Evolutionary conservation across 2,113 vertebrate genomes (phyloP), one percentile per base, ranked within the genome.

Genomic region (Pagrus major): DNA sequence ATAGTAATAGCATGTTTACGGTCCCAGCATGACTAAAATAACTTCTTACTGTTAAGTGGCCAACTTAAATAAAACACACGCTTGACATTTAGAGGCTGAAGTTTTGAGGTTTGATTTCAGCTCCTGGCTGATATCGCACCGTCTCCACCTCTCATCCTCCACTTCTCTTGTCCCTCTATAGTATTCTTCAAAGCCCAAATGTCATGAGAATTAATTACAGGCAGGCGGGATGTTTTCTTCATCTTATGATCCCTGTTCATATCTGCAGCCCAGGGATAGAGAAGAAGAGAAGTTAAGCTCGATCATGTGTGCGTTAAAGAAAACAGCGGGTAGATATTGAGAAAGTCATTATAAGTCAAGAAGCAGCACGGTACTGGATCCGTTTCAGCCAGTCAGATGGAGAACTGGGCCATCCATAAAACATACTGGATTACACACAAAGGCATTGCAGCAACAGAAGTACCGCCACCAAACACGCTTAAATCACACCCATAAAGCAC

Each of bases 201-300:
- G 68, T 71, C 81, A 80, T n/a, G 54, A 63, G 67, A 81, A 70
- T 69, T 79, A 78, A 76, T 87, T 73, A 49, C 6, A 42, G 47
- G 61, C 10, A 39, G 47, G 16, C 15, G n/a, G 27, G 67, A 54
- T 37, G n/a, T 73, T 54, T 49, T 20, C 54, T 16, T 59, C 6
- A 27, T 66, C 52, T 63, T 7, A 31, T 29, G 12, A 3, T 27
- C 25, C 10, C 10, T 21, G 44, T 16, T 76, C 39, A 39, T 47
- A 44, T 71, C 46, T 70, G 52, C 56, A 59, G 61, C 42, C 27
- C 15, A 25, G 27, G 11, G 54, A 47, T 0, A 33, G 31, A 52
- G 9, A 56, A 2, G 21, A n/a, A 68, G 4, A 52, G 2, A 39
- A 25, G 35, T 31, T 44, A 6, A 49, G 80, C 20, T 60, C 33